Base-by-base conservation (phyloP, 2,797 vertebrate genomes). In the Chelidonichthys spinosus region DNA sequence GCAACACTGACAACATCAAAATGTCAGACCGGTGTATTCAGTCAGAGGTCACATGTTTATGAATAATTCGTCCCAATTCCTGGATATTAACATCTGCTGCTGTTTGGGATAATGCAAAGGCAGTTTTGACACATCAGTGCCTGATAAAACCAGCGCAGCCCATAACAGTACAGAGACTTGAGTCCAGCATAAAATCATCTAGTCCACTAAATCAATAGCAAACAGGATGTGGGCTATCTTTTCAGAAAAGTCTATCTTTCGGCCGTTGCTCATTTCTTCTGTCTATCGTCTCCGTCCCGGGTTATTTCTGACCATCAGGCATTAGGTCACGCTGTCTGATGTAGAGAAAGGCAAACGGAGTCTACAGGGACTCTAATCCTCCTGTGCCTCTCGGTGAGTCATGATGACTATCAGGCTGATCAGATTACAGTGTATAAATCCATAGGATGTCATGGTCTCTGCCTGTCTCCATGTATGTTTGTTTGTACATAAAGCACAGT, bases 361-460 rank as follows among this genome's bases (percentile, higher is more conserved):
- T 76, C 69, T 44, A 10, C 39, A 63, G 40, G 47, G 60, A 63
- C 70, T 77, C 63, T 83, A 74, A 87, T 78, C 64, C 71, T 64
- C 70, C 7, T 35, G 33, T 64, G 72, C 78, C 68, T 79, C 65
- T 76, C 56, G 35, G 63, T 82, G 77, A 85, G 64, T 81, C 76
- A 77, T 74, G 64, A 82, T 72, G 66, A 87, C 85, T 86, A 76
- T 80, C 66, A 64, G 64, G 52, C 44, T 32, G 78, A 88, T 90
- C 87, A 87, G 49, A 84, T 87, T 85, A 87, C 85, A 82, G 55
- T 55, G 52, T 71, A 47, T 70, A 67, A 71, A 85, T 88, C 73
- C 53, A 84, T 71, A 77, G 59, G 71, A 46, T 77, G 77, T 81
- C 69, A 69, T 63, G 35, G 54, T 56, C 14, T 42, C 49, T 36